Evolutionary conservation across 2,797 vertebrate species (phyloP).

Genomic region (Gambusia yucatana): DNA sequence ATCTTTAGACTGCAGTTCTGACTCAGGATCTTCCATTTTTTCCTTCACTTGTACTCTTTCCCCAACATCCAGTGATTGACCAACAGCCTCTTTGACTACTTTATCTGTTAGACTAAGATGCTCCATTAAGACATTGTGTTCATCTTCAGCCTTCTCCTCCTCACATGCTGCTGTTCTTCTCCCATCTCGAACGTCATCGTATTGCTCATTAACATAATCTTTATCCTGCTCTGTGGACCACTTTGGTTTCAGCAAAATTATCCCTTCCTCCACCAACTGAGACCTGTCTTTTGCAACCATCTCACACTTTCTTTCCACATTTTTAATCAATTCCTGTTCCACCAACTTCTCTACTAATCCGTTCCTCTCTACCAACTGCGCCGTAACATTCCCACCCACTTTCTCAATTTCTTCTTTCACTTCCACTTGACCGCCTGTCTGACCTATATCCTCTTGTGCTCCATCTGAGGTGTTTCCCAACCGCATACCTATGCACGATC

Average conservation of each 20-base stretch:
- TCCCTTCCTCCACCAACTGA: conserved; percentile 35
- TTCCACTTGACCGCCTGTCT: conserved; percentile 50
- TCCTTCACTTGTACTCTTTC: conserved; percentile 18
- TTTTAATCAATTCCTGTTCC: conserved; percentile 60
- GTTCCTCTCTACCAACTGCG: conserved; percentile 52
- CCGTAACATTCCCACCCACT: conserved; percentile 48
- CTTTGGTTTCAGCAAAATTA: conserved; percentile 39
- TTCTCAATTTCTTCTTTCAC: conserved; percentile 58
- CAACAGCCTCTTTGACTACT: conserved; percentile 21
- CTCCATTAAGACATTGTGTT: conserved; percentile 25
- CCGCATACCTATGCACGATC: conserved; percentile 41
- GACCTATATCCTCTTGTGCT: conserved; percentile 38
- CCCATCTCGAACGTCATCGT: conserved; percentile 12
- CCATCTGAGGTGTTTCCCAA: conserved; percentile 31
- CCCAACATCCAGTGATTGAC: conserved; percentile 33
- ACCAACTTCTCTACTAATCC: conserved; percentile 62
- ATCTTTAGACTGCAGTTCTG: conserved; percentile 28
- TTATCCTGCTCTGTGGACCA: conserved; percentile 34
- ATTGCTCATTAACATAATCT: conserved; percentile 28
- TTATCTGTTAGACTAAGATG: conserved; percentile 21
- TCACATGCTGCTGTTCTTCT: conserved; percentile 17
- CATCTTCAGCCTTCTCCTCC: conserved; percentile 38
- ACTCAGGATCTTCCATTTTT: conserved; percentile 15
- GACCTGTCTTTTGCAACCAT: conserved; percentile 60
- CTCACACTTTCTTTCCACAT: conserved; percentile 73